phyloP scores from a whole-genome alignment of 2,113 vertebrate species.

The Rallus limicola region DNA sequence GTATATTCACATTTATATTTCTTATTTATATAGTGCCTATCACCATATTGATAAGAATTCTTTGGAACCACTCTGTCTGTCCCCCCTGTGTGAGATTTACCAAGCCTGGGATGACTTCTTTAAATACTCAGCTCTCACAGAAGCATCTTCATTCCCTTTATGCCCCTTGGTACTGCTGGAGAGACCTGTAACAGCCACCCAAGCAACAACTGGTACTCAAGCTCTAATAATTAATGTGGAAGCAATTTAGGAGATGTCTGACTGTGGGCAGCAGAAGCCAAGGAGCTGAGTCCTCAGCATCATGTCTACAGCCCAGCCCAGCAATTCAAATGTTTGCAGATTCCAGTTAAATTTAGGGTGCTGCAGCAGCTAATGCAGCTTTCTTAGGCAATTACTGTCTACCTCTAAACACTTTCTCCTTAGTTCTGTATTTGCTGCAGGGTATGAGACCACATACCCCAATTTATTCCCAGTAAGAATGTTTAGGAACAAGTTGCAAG shows the following conservation, averaged over 20 bases:
- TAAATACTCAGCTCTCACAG: background rate
- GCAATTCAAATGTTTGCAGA: background rate
- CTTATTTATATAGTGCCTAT: too few species aligned
- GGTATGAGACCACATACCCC: too few species aligned
- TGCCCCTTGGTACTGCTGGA: background rate
- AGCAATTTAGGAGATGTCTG: background rate
- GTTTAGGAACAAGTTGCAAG: background rate
- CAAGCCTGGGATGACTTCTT: background rate
- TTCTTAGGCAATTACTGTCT: background rate
- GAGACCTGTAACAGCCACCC: background rate
- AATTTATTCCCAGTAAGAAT: background rate
- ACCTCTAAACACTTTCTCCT: background rate
- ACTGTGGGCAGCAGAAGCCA: background rate
- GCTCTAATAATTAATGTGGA: background rate
- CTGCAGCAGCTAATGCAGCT: background rate
- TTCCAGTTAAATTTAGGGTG: background rate
- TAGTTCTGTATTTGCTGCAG: background rate
- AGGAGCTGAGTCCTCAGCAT: background rate
- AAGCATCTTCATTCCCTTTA: background rate
- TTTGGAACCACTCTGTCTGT: too few species aligned
- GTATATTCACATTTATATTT: too few species aligned
- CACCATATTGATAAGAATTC: too few species aligned
- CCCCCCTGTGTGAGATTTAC: background rate
- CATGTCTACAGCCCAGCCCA: background rate
- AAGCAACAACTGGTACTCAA: background rate